Percentiles rank a stretch among this genome's conserved stretches.
These are phyloP conservation scores for Eurytoma adleriae DNA, from an alignment of 2,888 invertebrate genomes.

Conservation along the genomic window DNA sequence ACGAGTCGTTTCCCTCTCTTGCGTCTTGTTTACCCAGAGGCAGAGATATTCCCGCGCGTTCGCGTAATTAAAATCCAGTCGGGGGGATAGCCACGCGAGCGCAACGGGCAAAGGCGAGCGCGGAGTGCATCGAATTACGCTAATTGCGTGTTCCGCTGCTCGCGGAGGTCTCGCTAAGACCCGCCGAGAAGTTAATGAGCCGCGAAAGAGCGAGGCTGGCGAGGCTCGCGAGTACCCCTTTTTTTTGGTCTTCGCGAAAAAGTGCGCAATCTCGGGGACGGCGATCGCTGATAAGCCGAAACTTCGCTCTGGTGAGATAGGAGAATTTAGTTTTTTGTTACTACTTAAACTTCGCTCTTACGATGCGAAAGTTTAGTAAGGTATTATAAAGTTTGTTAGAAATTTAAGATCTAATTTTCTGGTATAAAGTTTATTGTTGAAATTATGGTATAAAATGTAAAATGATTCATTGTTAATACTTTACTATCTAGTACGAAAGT, in stretches of 20 bases:
- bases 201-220: neutral
- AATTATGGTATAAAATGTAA: too few species aligned
- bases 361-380: too few species aligned
- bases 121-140: conserved; percentile 34
- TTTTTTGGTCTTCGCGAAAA: neutral
- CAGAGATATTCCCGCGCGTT: conserved; percentile 5
- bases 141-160: conserved; percentile 22
- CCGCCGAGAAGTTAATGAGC: neutral
- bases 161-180: neutral
- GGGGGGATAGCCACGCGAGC: neutral
- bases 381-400: too few species aligned
- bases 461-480: too few species aligned
- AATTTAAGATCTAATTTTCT: too few species aligned
- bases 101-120: neutral
- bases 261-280: neutral
- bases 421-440: too few species aligned
- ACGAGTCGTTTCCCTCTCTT: neutral
- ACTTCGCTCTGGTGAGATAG: too few species aligned
- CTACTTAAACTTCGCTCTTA: too few species aligned
- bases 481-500: too few species aligned
- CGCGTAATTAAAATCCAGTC: conserved; percentile 48
- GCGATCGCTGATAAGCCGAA: too few species aligned
- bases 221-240: neutral
- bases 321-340: too few species aligned
- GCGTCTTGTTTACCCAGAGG: neutral